phyloP scores from a whole-genome alignment of 2,888 invertebrate genomes.

The Nemotelus nigrinus region DNA sequence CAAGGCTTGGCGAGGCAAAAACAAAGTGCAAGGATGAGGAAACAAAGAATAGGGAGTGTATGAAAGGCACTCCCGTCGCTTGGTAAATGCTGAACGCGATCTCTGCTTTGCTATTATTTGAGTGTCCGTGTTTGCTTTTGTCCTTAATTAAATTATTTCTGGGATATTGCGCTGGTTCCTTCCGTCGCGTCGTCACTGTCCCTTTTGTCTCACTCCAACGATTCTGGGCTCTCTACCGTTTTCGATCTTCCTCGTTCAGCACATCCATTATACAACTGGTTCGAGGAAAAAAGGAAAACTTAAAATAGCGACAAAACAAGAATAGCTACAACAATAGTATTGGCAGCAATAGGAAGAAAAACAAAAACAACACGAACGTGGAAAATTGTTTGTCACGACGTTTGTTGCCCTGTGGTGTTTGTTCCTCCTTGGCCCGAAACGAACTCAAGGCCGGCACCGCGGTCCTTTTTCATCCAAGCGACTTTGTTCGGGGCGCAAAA shows the following conservation, averaged over 20 bases:
- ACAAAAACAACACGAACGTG: slow-evolving; percentile 46
- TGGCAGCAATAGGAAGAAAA: slow-evolving; percentile 34
- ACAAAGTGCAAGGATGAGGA: neutral
- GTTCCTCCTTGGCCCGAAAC: slow-evolving; percentile 40
- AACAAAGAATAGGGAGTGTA: slow-evolving; percentile 6
- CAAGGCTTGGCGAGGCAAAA: slow-evolving; percentile 2
- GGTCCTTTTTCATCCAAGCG: slow-evolving; percentile 46
- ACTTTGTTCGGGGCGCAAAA: slow-evolving; percentile 33
- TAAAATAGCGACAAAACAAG: slow-evolving; percentile 11
- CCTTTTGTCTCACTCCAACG: slow-evolving; percentile 22
- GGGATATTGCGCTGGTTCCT: slow-evolving; percentile 48
- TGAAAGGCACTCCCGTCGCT: slow-evolving; percentile 20
- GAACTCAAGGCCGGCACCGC: slow-evolving; percentile 30
- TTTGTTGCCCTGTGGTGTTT: slow-evolving; percentile 47
- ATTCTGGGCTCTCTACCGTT: neutral
- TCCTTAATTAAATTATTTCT: slow-evolving; percentile 52
- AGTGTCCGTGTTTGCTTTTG: slow-evolving; percentile 51
- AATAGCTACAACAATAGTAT: slow-evolving; percentile 21
- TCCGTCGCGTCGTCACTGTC: slow-evolving; percentile 26
- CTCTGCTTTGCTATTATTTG: slow-evolving; percentile 41
- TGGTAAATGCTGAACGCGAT: slow-evolving; percentile 34
- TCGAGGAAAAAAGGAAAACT: slow-evolving; percentile 24
- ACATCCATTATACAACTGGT: slow-evolving; percentile 21
- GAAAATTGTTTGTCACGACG: slow-evolving; percentile 52
- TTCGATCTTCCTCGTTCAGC: slow-evolving; percentile 26